Base-by-base conservation (phyloP, 2,888 invertebrate species). In the Platypus cylindrus region DNA sequence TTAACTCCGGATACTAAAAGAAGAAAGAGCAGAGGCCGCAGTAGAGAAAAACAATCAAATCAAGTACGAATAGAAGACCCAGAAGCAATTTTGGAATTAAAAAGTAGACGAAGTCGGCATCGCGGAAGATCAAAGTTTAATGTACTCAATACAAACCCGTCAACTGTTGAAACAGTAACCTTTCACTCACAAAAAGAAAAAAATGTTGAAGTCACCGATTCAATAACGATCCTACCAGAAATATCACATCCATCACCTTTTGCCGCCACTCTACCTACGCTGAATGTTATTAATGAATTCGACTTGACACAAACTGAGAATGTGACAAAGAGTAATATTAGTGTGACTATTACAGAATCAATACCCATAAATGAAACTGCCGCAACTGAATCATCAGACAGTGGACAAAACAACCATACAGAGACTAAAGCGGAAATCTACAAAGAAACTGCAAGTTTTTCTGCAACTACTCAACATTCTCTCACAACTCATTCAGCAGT, bases 41-140 rank as follows among this genome's bases (percentile, higher is more conserved):
- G 33, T 16, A 38, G 36, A 30, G 34, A 34, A 27, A 33, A 27
- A 23, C 22, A 13, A 25, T 18, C 22, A 27, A 17, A 17, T 30
- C 16, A 35, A 28, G 17, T 2, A 17, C 16, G 13, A 15, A 27
- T 27, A 14, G 9, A 11, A 30, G 17, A 9, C 5, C 16, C n/a
- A 16, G 14, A 23, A n/a, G 12, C 27, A 8, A 14, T 13, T 14
- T 27, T 9, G 12, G 15, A 27, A 12, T 27, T 9, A 20, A n/a
- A 15, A 17, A 24, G 18, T 17, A 32, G 26, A 12, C 17, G 27
- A 18, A 25, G 40, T 12, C 34, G 38, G 17, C 23, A 26, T 7
- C 34, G 43, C 20, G 39, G 39, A 22, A 14, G 39, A 3, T 42
- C 39, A n/a, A 23, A 39, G 16, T 39, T 36, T 35, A 9, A 14